Conservation (phyloP, 2,888 invertebrate species). For the Eremobia ochroleuca region DNA sequence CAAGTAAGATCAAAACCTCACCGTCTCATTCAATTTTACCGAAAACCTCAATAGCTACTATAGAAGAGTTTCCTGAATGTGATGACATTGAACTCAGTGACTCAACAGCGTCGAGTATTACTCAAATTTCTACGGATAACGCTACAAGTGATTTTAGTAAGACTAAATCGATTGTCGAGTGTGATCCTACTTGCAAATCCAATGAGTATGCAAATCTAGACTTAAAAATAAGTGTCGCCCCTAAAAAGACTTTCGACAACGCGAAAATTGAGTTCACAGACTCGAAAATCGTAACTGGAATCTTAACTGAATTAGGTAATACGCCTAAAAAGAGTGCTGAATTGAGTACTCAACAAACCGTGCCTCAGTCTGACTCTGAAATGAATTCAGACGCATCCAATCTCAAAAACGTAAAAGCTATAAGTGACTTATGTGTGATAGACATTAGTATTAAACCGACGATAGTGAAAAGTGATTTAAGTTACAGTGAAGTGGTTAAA, state of each 20-base stretch:
- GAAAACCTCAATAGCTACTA: slow-evolving; percentile 40
- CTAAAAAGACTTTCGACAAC: slow-evolving; percentile 15
- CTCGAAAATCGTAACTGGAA: slow-evolving; percentile 36
- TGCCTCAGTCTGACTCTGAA: slow-evolving; percentile 24
- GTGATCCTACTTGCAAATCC: background rate
- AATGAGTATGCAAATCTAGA: slow-evolving; percentile 16
- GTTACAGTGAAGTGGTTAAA: slow-evolving; percentile 74
- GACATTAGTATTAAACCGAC: slow-evolving; percentile 61
- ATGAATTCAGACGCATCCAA: slow-evolving; percentile 25
- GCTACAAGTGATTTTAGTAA: slow-evolving; percentile 31
- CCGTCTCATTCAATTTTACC: slow-evolving; percentile 47
- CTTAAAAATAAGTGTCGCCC: slow-evolving; percentile 17
- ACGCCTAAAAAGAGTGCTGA: slow-evolving; percentile 27
- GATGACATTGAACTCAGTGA: slow-evolving; percentile 46
- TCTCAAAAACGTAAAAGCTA: slow-evolving; percentile 12
- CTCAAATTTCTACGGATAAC: slow-evolving; percentile 29
- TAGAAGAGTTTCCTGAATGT: slow-evolving; percentile 53
- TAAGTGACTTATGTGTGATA: slow-evolving; percentile 52
- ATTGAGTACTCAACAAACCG: slow-evolving; percentile 14
- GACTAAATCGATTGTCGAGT: slow-evolving; percentile 27
- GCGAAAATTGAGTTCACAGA: slow-evolving; percentile 30
- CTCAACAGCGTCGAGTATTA: slow-evolving; percentile 24
- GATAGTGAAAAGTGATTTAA: slow-evolving; percentile 62
- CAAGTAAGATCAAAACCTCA: slow-evolving; percentile 49
- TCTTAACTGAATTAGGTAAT: slow-evolving; percentile 30